Evolutionary conservation across 2,888 invertebrate species (phyloP), one percentile per base, ranked within the genome.

Genomic region (Tubulanus polymorphus): DNA sequence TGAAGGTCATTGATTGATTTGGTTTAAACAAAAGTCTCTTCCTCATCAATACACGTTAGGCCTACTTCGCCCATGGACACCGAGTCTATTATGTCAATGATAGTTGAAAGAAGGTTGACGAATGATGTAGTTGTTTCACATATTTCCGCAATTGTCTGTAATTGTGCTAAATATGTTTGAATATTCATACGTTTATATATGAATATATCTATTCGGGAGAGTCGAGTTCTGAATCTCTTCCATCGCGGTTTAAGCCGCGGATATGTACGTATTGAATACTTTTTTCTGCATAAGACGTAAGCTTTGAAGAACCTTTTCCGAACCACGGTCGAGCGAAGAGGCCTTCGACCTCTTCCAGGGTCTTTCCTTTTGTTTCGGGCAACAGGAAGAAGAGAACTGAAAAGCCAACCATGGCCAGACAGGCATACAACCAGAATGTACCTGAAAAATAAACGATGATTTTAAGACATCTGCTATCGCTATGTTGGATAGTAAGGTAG

Each of bases 301-400:
- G 62, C 18, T 68, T 61, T 18, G 61, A 63, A 1, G 62, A 58
- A n/a, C 57, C 54, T 18, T 64, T 62, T 27, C 71, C 64, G 37
- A 62, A 57, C 72, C 73, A 75, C 0, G 70, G 69, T 47, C 58
- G 62, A 15, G 75, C 76, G 69, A 83, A 82, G 23, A 82, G 62
- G 1, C 74, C 72, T 59, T 81, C 81, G 55, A 83, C 79, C 60
- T 83, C 81, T 66, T 84, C 84, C 47, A 84, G 70, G 18, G 73
- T 72, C 54, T 78, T 76, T 1, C 83, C 83, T 64, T 81, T 81
- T 0, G 84, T 84, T 65, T 84, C 84, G 2, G 84, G 84, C 52
- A 84, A 74, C 12, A 82, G 61, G 25, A 81, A 67, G 1, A 80
- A 81, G 23, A 81, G 56, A 8, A 77, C 64, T 28, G 74, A 63